Evolutionary conservation across 1,140 invertebrate genomes (phyloP).

Genomic region (Caerostris darwini): DNA sequence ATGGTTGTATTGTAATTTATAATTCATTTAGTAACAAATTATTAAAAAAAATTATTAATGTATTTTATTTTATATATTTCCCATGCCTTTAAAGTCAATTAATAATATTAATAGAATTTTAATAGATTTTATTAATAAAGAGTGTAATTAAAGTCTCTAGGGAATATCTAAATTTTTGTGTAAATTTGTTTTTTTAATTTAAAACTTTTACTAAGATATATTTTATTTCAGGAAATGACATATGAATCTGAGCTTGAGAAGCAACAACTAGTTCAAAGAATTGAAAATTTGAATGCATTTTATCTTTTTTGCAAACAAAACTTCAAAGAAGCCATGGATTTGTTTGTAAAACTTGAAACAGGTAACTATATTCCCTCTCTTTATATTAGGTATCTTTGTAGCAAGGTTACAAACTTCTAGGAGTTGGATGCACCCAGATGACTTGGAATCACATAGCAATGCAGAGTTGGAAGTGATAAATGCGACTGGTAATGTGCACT

Average conservation of each 20-base stretch:
- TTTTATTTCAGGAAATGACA: conserved; percentile 87
- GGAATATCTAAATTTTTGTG: background rate
- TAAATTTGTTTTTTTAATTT: background rate
- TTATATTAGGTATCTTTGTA: no score
- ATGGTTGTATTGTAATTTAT: background rate
- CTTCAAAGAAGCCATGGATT: conserved; percentile 93
- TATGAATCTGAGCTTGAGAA: conserved; percentile 92
- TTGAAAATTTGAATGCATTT: conserved; percentile 94
- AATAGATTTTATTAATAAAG: no score
- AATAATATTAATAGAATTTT: no score
- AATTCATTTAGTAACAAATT: background rate
- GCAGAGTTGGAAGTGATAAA: no score
- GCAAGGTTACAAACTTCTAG: no score
- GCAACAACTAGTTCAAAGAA: conserved; percentile 90
- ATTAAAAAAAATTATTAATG: no score
- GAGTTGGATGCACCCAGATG: no score
- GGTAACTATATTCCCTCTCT: conserved; percentile 81
- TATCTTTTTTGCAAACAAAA: conserved; percentile 94
- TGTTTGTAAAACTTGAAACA: conserved; percentile 93
- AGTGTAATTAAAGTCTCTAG: no score
- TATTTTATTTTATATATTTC: no score
- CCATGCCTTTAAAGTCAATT: no score
- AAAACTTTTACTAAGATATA: conserved; percentile 79
- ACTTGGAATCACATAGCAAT: no score
- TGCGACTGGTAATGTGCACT: no score